These are phyloP conservation scores for Trichomycterus rosablanca DNA, from an alignment of 2,113 vertebrate genomes.

Conservation along the genomic window DNA sequence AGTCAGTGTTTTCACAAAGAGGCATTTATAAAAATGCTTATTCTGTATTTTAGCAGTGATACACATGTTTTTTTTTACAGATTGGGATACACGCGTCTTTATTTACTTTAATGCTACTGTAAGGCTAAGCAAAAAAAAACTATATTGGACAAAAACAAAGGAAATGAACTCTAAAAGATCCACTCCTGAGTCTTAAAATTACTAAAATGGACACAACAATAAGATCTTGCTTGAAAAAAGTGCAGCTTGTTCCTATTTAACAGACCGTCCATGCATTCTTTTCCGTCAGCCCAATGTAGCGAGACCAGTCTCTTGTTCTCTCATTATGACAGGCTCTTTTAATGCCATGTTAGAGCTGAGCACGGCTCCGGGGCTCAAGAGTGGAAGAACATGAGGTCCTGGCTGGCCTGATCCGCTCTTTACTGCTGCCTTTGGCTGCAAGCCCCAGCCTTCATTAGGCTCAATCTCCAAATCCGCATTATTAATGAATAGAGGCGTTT, in stretches of 20 bases:
- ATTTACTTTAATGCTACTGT: not conserved
- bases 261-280: not conserved
- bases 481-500: constrained; percentile 70
- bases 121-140: not conserved
- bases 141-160: constrained; percentile 5
- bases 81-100: not conserved
- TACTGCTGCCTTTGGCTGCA: constrained; percentile 64
- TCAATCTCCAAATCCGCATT: constrained; percentile 62
- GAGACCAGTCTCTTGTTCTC: constrained; percentile 16
- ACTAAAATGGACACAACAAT: constrained; percentile 11
- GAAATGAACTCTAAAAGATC: not conserved
- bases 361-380: constrained; percentile 34
- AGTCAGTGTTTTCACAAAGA: constrained; percentile 2
- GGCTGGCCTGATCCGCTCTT: constrained; percentile 66
- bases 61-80: too few species aligned
- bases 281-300: constrained; percentile 15
- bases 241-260: not conserved
- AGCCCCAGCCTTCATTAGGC: constrained; percentile 68
- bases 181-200: not conserved
- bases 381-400: constrained; percentile 56
- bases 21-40: too few species aligned
- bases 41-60: not conserved
- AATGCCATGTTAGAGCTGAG: constrained; percentile 55
- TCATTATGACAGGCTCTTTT: constrained; percentile 45
- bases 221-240: not conserved